phyloP scores from a whole-genome alignment of 2,113 vertebrate genomes.

The Seriola quinqueradiata region DNA sequence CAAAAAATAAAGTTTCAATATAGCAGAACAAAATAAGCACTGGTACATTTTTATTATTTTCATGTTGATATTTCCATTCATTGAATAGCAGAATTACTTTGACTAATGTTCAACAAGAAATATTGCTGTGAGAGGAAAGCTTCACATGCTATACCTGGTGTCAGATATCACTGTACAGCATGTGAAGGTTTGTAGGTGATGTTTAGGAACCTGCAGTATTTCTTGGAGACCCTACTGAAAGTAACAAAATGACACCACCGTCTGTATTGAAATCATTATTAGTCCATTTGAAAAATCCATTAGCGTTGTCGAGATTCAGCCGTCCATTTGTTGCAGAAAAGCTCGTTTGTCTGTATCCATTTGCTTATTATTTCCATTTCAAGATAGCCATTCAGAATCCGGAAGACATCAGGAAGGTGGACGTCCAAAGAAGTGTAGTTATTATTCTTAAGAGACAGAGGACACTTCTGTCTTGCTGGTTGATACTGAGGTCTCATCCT shows the following conservation, averaged over 20 bases:
- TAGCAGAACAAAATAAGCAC: neutral
- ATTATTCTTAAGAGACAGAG: constrained; percentile 77
- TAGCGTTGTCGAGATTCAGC: neutral
- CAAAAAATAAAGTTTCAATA: neutral
- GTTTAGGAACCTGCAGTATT: neutral
- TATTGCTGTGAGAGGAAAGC: no score
- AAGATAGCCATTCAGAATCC: constrained; percentile 23
- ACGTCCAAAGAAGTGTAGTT: neutral
- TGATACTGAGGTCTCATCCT: constrained; percentile 85
- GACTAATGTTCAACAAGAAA: no score
- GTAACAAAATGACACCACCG: neutral
- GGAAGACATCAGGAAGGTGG: constrained; percentile 20
- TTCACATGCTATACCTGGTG: no score
- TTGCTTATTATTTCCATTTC: constrained; percentile 26
- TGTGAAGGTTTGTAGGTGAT: no score
- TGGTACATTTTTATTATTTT: neutral
- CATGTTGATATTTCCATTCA: no score
- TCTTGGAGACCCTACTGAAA: neutral
- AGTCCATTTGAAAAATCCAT: neutral
- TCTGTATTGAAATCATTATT: neutral
- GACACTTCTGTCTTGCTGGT: constrained; percentile 89
- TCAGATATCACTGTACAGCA: no score
- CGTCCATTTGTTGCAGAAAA: constrained; percentile 26
- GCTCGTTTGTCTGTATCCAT: neutral
- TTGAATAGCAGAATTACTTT: no score